phyloP scores from a whole-genome alignment of 1,140 invertebrate genomes.

The Bombus waltoni region DNA sequence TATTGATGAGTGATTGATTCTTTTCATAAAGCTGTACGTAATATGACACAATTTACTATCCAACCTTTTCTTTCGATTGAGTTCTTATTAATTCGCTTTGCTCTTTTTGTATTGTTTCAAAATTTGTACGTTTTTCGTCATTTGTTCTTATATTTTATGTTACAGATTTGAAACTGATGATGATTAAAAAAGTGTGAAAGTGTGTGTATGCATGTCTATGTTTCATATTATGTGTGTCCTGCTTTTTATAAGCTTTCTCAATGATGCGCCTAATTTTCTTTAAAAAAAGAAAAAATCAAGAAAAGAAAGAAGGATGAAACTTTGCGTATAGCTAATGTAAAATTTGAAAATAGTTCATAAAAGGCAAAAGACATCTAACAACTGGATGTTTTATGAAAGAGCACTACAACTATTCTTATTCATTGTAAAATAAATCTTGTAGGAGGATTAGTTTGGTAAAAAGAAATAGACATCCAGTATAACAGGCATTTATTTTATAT shows the following conservation, averaged over 20 bases:
- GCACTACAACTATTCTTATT: background rate
- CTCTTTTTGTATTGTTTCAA: background rate
- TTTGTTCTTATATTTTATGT: background rate
- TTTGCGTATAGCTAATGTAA: background rate
- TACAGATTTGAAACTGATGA: background rate
- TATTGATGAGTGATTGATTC: slow-evolving; percentile 6
- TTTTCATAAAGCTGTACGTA: background rate
- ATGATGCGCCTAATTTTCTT: background rate
- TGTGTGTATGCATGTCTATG: background rate
- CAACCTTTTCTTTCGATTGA: background rate
- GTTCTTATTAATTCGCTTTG: background rate
- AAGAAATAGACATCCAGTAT: slow-evolving; percentile 40
- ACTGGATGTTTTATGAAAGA: no score
- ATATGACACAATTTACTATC: background rate
- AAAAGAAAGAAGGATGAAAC: no score
- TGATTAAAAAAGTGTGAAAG: background rate
- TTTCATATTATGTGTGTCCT: background rate
- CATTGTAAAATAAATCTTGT: background rate
- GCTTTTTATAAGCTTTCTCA: background rate
- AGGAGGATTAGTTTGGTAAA: slow-evolving; percentile 47
- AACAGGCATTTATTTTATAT: slow-evolving; percentile 26
- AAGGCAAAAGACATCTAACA: no score
- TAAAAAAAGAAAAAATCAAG: no score
- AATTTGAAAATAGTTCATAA: background rate
- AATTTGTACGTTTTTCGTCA: background rate